A percentile compares a stretch with the other conserved stretches of the same genome.
phyloP scores from a whole-genome alignment of 2,797 vertebrate genomes.

The Coregonus sp. region DNA sequence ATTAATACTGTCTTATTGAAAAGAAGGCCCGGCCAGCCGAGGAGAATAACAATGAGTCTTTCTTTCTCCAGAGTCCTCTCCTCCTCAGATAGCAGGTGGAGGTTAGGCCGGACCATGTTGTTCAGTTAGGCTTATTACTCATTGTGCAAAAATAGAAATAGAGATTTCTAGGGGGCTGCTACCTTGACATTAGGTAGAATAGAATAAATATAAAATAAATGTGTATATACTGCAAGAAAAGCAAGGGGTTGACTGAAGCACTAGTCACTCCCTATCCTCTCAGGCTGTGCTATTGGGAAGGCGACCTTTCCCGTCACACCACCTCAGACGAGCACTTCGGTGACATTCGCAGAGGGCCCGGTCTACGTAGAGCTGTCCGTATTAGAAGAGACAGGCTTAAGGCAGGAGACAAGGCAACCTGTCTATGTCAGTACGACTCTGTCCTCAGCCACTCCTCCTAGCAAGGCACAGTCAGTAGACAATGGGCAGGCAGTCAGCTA shows the following conservation, averaged over 20 bases:
- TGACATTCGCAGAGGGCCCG: background rate
- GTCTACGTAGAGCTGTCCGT: background rate
- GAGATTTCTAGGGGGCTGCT: background rate
- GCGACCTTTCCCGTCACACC: background rate
- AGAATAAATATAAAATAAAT: background rate
- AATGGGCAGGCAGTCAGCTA: background rate
- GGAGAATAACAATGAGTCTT: slow-evolving; percentile 33
- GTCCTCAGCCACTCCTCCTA: background rate
- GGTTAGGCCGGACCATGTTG: slow-evolving; percentile 1
- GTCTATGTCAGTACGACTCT: background rate
- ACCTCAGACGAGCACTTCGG: background rate
- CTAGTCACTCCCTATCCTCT: background rate
- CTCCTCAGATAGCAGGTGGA: slow-evolving; percentile 1
- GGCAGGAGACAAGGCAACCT: background rate
- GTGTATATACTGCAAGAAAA: background rate
- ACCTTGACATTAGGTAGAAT: background rate
- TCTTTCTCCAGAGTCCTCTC: slow-evolving; percentile 25
- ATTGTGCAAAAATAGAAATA: too few species aligned
- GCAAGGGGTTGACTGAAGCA: background rate
- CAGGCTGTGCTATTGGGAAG: background rate
- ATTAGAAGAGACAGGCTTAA: background rate
- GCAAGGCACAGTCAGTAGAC: background rate
- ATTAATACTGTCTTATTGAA: slow-evolving; percentile 68
- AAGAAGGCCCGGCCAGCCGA: slow-evolving; percentile 41
- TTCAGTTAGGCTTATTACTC: background rate